A percentile compares a stretch with the other conserved stretches of the same genome.
phyloP scores from a whole-genome alignment of 2,113 vertebrate species.

The Triplophysa tibetana region DNA sequence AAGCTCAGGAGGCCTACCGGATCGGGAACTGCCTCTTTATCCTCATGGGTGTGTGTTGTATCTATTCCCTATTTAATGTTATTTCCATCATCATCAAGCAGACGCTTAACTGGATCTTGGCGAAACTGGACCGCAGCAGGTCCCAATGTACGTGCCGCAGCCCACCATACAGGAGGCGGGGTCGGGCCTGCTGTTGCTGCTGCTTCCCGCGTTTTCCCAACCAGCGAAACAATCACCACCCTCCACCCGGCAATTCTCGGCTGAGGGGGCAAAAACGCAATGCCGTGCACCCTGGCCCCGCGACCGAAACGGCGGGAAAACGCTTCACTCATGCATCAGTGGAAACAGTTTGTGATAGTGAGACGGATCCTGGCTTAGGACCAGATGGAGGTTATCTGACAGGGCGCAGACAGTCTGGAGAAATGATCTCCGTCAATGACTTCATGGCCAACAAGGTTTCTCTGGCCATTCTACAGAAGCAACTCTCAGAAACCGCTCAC shows the following conservation, averaged over 20 bases:
- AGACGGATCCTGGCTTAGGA: constrained; percentile 67
- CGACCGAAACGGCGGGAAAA: constrained; percentile 52
- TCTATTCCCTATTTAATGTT: constrained; percentile 80
- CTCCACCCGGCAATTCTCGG: constrained; percentile 49
- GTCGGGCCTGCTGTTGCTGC: constrained; percentile 54
- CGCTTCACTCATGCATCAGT: constrained; percentile 68
- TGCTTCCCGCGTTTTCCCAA: constrained; percentile 65
- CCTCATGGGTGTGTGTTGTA: constrained; percentile 78
- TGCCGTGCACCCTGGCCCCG: constrained; percentile 67
- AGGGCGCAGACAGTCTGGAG: constrained; percentile 73
- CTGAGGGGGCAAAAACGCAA: constrained; percentile 65
- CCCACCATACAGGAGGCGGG: constrained; percentile 32
- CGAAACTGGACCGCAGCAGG: constrained; percentile 64
- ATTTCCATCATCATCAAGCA: constrained; percentile 81
- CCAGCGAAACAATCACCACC: constrained; percentile 52
- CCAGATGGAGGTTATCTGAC: constrained; percentile 59
- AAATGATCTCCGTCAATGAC: constrained; percentile 80
- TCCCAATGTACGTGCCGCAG: constrained; percentile 59
- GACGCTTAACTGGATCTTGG: constrained; percentile 79
- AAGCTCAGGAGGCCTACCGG: constrained; percentile 73
- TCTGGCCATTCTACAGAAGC: constrained; percentile 77
- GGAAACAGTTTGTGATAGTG: constrained; percentile 77
- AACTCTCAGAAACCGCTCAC: constrained; percentile 77
- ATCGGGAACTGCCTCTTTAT: constrained; percentile 77
- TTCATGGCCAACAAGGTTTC: constrained; percentile 77